Evolutionary conservation across 2,797 vertebrate genomes (phyloP).

Genomic region (Leucoraja ocellata): DNA sequence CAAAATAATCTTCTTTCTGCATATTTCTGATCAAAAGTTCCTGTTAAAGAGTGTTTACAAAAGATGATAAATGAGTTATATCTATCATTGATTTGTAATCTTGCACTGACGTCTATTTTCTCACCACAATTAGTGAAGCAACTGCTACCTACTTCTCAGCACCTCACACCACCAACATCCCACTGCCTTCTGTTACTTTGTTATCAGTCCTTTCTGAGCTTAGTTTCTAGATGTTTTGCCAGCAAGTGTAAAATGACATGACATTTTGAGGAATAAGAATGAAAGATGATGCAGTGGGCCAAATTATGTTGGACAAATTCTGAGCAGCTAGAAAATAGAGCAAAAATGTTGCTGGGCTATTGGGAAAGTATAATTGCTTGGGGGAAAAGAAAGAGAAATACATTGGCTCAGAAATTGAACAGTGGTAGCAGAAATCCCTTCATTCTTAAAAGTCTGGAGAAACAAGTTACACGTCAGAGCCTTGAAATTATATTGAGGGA

Average conservation of each 20-base stretch:
- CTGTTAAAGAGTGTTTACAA: neutral
- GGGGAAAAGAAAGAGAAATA: neutral
- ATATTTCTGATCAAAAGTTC: neutral
- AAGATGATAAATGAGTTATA: neutral
- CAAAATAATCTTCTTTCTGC: neutral
- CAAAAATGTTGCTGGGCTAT: no score
- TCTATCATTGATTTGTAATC: neutral
- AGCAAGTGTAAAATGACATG: neutral
- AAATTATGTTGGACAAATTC: neutral
- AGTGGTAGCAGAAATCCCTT: neutral
- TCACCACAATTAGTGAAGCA: neutral
- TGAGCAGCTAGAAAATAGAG: neutral
- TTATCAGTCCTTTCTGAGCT: neutral
- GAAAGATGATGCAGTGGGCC: neutral
- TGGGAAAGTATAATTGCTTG: neutral
- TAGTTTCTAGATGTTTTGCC: neutral
- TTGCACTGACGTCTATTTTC: neutral
- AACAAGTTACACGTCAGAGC: neutral
- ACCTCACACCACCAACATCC: neutral
- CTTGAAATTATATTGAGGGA: constrained; percentile 11
- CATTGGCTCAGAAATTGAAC: neutral
- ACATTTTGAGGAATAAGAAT: neutral
- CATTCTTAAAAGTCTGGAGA: neutral
- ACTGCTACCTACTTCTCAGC: no score
- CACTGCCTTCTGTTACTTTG: neutral